Evolutionary conservation across 2,888 invertebrate genomes (phyloP).

Genomic region (Dendrolimus pini): DNA sequence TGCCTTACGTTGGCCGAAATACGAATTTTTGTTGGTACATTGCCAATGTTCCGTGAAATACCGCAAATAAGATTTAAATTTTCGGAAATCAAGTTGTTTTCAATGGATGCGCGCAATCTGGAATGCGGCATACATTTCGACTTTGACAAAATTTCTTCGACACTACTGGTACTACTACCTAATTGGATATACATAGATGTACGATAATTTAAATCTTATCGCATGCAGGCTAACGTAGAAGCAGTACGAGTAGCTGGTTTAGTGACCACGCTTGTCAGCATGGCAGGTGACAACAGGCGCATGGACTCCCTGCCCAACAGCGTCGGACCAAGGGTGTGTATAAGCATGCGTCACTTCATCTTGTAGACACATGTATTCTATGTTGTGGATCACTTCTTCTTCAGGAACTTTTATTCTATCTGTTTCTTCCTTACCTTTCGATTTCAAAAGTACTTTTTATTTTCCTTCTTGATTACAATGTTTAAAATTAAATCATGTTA

Average conservation of each 20-base stretch:
- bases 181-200: constrained; percentile 27
- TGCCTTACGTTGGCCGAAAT: constrained; percentile 36
- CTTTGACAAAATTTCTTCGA: constrained; percentile 19
- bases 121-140: constrained; percentile 23
- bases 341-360: constrained; percentile 29
- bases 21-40: constrained; percentile 44
- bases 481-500: too few species aligned
- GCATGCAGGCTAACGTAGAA: constrained; percentile 85
- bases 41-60: constrained; percentile 49
- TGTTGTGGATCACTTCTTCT: not conserved
- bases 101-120: constrained; percentile 30
- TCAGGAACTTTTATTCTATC: not conserved
- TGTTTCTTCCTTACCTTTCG: not conserved
- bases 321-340: constrained; percentile 72
- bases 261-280: constrained; percentile 89
- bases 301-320: constrained; percentile 71
- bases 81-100: constrained; percentile 35
- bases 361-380: constrained; percentile 10
- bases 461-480: not conserved
- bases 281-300: constrained; percentile 80
- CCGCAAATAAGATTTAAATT: constrained; percentile 71
- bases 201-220: constrained; percentile 72
- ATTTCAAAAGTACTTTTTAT: not conserved
- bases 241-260: constrained; percentile 89
- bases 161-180: constrained; percentile 16